These are phyloP conservation scores for Bettongia penicillata DNA, from an alignment of 2,113 vertebrate genomes.

Conservation along the genomic window DNA sequence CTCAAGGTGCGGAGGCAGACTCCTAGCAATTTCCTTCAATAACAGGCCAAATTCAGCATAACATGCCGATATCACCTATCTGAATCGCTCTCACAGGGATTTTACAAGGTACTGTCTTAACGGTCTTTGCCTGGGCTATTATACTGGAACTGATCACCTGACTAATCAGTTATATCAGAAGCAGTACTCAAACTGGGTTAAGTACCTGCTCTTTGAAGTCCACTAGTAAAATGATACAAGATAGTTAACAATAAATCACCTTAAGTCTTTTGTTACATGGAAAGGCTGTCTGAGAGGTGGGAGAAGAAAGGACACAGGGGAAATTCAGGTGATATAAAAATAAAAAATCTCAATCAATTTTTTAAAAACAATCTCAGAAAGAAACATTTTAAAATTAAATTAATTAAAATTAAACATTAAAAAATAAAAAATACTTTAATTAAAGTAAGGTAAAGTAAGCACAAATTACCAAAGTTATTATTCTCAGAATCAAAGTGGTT, in stretches of 20 bases:
- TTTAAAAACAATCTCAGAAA: background rate
- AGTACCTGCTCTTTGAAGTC: background rate
- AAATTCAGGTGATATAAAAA: background rate
- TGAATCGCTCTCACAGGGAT: background rate
- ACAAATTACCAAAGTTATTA: background rate
- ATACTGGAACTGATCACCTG: background rate
- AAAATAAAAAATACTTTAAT: no score
- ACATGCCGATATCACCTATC: background rate
- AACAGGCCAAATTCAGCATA: constrained; percentile 41
- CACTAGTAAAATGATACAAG: background rate
- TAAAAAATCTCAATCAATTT: background rate
- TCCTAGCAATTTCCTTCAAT: background rate
- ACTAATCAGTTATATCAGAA: background rate
- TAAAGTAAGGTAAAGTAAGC: no score
- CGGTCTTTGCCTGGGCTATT: constrained; percentile 25
- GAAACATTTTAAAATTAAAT: background rate
- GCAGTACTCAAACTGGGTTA: background rate
- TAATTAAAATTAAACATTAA: no score
- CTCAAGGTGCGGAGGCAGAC: constrained; percentile 11
- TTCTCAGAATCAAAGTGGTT: background rate
- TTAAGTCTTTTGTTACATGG: background rate
- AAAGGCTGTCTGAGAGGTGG: background rate
- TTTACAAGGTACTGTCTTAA: constrained; percentile 43
- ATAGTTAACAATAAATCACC: background rate
- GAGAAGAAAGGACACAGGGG: background rate